Conservation (phyloP, 2,113 vertebrate genomes). For the Urocynchramus pylzowi region DNA sequence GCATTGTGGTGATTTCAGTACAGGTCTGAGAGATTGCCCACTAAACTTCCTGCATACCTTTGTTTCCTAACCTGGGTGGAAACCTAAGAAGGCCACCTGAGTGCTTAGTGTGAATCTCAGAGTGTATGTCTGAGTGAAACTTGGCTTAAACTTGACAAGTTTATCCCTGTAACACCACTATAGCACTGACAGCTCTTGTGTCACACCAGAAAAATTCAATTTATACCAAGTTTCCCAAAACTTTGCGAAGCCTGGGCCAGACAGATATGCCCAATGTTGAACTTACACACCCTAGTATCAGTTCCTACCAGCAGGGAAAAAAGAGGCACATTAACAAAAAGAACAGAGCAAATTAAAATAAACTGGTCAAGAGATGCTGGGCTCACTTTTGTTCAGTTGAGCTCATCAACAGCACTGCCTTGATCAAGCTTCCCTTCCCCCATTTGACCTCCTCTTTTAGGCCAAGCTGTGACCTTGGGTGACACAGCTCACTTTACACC, state of each 20-base stretch:
- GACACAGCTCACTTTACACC: slow-evolving; percentile 8
- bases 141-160: not conserved
- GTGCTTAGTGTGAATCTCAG: not conserved
- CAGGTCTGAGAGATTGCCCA: not conserved
- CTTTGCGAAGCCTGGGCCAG: not conserved
- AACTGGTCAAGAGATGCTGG: not conserved
- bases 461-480: not conserved
- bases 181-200: not conserved
- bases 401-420: not conserved
- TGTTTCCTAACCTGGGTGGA: not conserved
- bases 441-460: not conserved
- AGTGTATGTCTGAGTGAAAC: not conserved
- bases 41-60: not conserved
- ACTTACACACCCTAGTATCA: accelerated
- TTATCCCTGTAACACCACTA: not conserved
- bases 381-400: not conserved
- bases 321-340: not conserved
- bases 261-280: accelerated
- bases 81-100: not conserved
- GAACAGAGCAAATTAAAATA: not conserved
- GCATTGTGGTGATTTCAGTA: not conserved
- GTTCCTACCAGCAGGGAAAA: not conserved
- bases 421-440: not conserved
- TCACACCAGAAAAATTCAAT: not conserved
- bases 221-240: not conserved